These are phyloP conservation scores for Montipora capricornis DNA, from an alignment of 64 coral and sea anemone species.

Conservation along the genomic window DNA sequence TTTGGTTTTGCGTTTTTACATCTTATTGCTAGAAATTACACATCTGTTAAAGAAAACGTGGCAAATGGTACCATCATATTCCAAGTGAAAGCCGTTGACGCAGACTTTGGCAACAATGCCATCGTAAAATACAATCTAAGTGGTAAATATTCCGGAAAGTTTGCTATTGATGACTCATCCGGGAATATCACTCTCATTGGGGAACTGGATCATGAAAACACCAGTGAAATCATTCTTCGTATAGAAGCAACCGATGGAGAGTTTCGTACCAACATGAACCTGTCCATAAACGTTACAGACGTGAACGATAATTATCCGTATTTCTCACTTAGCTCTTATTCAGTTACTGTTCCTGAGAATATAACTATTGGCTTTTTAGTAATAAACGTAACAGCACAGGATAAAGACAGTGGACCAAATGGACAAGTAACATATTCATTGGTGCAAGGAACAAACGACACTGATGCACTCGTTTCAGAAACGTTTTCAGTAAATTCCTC, in stretches of 20 bases:
- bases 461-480: not conserved
- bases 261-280: not conserved
- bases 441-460: not conserved
- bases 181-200: conserved; percentile 20
- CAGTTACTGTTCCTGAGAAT: not conserved
- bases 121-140: not conserved
- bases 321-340: not conserved
- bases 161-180: conserved; percentile 4
- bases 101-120: conserved; percentile 33
- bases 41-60: conserved; percentile 20
- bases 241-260: conserved; percentile 37
- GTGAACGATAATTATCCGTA: conserved; percentile 1
- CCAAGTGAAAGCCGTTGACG: conserved; percentile 24
- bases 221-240: not conserved
- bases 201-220: conserved; percentile 2
- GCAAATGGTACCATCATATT: conserved; percentile 22
- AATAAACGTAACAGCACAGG: conserved; percentile 10
- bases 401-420: conserved; percentile 3
- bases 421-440: conserved; percentile 8
- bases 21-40: not conserved
- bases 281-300: not conserved
- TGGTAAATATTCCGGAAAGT: not conserved
- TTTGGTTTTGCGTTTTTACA: too few species aligned
- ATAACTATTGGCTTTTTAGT: not conserved
- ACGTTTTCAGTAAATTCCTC: not conserved